These are phyloP conservation scores for Tragopan temminckii DNA, from an alignment of 2,797 vertebrate genomes.

Conservation along the genomic window DNA sequence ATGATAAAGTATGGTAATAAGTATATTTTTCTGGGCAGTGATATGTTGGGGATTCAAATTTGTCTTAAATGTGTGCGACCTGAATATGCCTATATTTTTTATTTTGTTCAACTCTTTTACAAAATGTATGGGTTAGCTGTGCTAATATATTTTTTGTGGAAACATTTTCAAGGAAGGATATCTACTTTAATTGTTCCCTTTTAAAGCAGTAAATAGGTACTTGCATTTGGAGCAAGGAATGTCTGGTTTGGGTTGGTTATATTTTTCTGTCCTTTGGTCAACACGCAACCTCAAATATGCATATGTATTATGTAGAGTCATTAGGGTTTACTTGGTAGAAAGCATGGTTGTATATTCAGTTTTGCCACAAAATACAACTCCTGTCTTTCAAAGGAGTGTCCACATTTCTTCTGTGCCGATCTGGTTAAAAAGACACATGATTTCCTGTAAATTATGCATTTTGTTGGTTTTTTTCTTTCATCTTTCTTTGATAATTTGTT, in stretches of 20 bases:
- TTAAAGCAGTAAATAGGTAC: constrained; percentile 44
- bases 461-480: not conserved
- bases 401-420: constrained; percentile 30
- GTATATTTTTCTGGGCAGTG: not conserved
- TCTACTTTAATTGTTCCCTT: constrained; percentile 27
- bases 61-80: not conserved
- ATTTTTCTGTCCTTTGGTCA: constrained; percentile 35
- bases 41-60: not conserved
- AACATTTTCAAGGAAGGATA: not conserved
- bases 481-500: constrained; percentile 13
- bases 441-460: constrained; percentile 53
- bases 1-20: not conserved
- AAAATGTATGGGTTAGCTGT: not conserved
- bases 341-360: constrained; percentile 56
- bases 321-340: constrained; percentile 70
- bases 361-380: constrained; percentile 65
- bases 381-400: constrained; percentile 34
- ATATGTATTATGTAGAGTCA: constrained; percentile 57
- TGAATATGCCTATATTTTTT: not conserved
- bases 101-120: not conserved
- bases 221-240: constrained; percentile 49
- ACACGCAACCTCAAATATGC: constrained; percentile 70
- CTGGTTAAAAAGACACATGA: constrained; percentile 49
- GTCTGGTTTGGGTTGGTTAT: constrained; percentile 49
- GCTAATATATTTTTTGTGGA: not conserved